Evolutionary conservation across 2,113 vertebrate species (phyloP), one percentile per base, ranked within the genome.

Genomic region (Paedocypris sp.): DNA sequence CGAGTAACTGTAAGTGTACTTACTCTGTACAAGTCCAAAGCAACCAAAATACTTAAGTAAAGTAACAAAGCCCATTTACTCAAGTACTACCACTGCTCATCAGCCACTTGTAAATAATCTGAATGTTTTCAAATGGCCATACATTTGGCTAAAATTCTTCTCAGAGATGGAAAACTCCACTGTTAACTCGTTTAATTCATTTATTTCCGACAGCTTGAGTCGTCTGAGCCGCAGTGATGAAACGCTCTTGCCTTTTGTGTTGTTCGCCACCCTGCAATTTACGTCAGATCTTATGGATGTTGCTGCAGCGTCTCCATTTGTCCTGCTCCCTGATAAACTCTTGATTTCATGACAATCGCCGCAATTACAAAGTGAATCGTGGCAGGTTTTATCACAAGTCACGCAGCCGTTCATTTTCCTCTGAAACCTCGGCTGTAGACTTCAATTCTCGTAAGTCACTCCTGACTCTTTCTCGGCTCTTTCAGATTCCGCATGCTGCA

Each of bases 401-500:
- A 15, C 43, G 52, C 52, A 47, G 61, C 39, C 51, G 36, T 46
- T 15, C 51, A 23, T 51, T 60, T 53, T 54, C 57, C 5, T 35
- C 11, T 13, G 3, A 38, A 23, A 19, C 12, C 32, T 20, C 12
- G 7, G 23, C 22, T 26, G 3, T 10, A 29, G n/a, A n/a, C n/a
- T n/a, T n/a, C n/a, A n/a, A n/a, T n/a, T n/a, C n/a, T n/a, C n/a
- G n/a, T n/a, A n/a, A n/a, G n/a, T n/a, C n/a, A n/a, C n/a, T n/a
- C 12, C 31, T 5, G 10, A 22, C 1, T 13, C 15, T 28, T 62
- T 38, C 29, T 35, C 23, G 35, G 28, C 59, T 26, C 35, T 18
- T 47, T 15, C 70, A 98, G 94, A 80, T 98, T 98, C 77, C 83
- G 91, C 13, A 88, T 98, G 86, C 75, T 69, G 9, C 94, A 98